Percentiles rank a stretch among this genome's conserved stretches.
Evolutionary conservation across 2,113 vertebrate species (phyloP).

Genomic region (Fregata magnificens): DNA sequence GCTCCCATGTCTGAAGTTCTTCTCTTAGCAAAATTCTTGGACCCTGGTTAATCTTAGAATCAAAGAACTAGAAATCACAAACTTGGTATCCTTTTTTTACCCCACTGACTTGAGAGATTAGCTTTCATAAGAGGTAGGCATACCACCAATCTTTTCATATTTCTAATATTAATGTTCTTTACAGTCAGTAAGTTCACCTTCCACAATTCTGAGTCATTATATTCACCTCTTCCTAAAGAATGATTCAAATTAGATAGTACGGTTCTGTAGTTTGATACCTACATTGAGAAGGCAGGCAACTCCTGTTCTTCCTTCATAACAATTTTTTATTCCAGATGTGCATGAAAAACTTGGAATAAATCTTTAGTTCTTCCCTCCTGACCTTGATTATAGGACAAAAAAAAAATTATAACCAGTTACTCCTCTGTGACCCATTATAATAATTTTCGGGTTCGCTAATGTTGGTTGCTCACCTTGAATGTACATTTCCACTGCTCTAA

Average conservation of each 20-base stretch:
- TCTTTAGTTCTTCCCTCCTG: neutral
- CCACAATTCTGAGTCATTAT: neutral
- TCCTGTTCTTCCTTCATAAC: neutral
- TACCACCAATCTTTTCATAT: neutral
- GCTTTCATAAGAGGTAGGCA: neutral
- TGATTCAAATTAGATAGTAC: neutral
- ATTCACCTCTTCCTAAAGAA: neutral
- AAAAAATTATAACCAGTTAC: neutral
- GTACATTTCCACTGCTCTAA: neutral
- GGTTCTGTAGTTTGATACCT: neutral
- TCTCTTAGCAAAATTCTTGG: neutral
- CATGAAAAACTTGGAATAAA: neutral
- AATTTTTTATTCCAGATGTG: neutral
- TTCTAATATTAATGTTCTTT: conserved; percentile 15
- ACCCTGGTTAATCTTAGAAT: neutral
- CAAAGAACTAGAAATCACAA: neutral
- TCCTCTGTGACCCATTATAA: neutral
- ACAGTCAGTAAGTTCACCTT: conserved; percentile 21
- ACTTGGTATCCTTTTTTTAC: neutral
- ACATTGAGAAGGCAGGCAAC: neutral
- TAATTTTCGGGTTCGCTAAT: conserved; percentile 8
- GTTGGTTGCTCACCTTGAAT: neutral
- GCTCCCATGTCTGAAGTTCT: neutral
- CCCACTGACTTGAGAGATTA: neutral
- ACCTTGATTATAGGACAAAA: conserved; percentile 6